phyloP scores from a whole-genome alignment of 2,113 vertebrate species.

The Etheostoma cragini region DNA sequence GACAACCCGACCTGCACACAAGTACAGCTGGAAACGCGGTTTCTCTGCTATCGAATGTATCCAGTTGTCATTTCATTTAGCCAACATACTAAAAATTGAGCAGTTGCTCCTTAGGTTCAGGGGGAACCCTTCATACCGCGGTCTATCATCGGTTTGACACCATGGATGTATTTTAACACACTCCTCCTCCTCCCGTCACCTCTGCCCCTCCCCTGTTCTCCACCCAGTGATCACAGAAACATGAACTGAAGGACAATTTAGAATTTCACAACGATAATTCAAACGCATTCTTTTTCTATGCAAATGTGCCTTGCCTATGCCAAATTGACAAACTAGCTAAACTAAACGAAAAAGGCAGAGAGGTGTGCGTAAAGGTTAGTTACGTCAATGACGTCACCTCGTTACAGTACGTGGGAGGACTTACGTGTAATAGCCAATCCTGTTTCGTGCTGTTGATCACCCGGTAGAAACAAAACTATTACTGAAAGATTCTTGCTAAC shows the following conservation, averaged over 20 bases:
- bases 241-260: not conserved
- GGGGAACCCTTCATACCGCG: constrained; percentile 23
- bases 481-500: no score
- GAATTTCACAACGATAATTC: not conserved
- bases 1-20: constrained; percentile 66
- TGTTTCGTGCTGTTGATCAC: not conserved
- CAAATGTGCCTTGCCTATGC: not conserved
- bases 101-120: constrained; percentile 8
- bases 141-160: constrained; percentile 27
- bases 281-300: not conserved
- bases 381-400: constrained; percentile 28
- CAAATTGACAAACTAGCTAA: not conserved
- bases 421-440: constrained; percentile 33
- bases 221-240: not conserved
- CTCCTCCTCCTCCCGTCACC: constrained; percentile 31
- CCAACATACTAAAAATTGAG: not conserved
- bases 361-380: not conserved
- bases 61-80: constrained; percentile 41
- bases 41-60: constrained; percentile 7
- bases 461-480: constrained; percentile 51
- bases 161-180: no score
- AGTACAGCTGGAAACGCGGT: constrained; percentile 41
- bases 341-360: not conserved
- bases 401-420: not conserved
- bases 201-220: constrained; percentile 22